phyloP scores from a whole-genome alignment of 2,888 invertebrate genomes.

The Aphelenchoides bicaudatus region DNA sequence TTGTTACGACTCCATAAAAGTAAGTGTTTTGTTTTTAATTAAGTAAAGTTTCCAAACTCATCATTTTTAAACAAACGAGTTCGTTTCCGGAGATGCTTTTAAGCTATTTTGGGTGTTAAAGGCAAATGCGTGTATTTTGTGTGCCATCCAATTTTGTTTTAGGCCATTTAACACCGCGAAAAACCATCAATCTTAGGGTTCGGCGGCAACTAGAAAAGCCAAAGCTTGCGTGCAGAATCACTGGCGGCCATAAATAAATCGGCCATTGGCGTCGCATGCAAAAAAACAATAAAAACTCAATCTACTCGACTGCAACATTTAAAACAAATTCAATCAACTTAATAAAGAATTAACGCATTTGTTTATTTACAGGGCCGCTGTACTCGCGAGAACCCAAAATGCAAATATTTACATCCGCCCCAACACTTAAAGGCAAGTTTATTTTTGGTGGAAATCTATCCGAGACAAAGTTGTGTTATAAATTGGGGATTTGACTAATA shows the following conservation, averaged over 20 bases:
- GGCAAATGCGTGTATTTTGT: neutral
- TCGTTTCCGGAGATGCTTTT: too few relatives aligned
- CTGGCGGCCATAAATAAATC: slow-evolving; percentile 7
- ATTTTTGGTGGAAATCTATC: too few relatives aligned
- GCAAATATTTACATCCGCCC: slow-evolving; percentile 99
- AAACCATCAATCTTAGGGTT: neutral
- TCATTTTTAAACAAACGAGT: too few relatives aligned
- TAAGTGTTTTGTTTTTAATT: slow-evolving; percentile 65
- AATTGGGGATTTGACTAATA: too few relatives aligned
- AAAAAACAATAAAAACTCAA: neutral
- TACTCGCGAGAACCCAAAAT: slow-evolving; percentile 98
- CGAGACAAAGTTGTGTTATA: too few relatives aligned
- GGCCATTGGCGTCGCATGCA: neutral
- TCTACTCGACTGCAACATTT: too few relatives aligned
- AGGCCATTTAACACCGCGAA: neutral
- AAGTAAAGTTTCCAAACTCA: too few relatives aligned
- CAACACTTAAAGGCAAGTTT: slow-evolving; percentile 98
- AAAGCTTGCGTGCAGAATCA: neutral
- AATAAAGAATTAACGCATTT: neutral
- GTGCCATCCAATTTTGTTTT: neutral
- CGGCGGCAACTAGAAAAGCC: neutral
- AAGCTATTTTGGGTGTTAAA: neutral
- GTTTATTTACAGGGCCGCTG: slow-evolving; percentile 87
- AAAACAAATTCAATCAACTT: neutral
- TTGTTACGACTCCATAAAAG: slow-evolving; percentile 99